Percentiles rank a stretch among this genome's conserved stretches.
Conservation (phyloP, 1,140 invertebrate genomes). For the Hylaeus anthracinus region DNA sequence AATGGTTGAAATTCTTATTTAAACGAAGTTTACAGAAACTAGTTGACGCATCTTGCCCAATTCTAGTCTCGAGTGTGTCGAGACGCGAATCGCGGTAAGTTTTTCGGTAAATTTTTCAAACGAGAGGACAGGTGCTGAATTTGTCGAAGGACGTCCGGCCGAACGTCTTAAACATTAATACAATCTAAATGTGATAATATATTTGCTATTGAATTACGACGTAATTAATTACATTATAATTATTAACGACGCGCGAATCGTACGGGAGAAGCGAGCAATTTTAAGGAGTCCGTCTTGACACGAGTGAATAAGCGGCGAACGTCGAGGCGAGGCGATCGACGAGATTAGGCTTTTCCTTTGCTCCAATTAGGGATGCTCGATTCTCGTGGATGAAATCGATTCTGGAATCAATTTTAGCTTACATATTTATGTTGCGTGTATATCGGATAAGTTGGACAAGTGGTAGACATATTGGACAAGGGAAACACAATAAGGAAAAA, state of each 20-base stretch:
- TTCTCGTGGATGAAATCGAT: too few relatives aligned
- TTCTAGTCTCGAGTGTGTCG: too few relatives aligned
- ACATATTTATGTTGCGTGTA: too few relatives aligned
- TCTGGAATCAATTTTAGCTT: too few relatives aligned
- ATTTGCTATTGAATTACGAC: conserved; percentile 76
- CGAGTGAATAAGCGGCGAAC: conserved; percentile 2
- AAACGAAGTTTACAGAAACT: too few relatives aligned
- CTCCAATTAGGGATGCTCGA: neutral
- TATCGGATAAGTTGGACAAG: too few relatives aligned
- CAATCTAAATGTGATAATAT: conserved; percentile 82
- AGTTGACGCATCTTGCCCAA: too few relatives aligned
- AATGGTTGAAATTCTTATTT: too few relatives aligned
- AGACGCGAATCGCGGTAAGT: too few relatives aligned
- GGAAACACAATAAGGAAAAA: too few relatives aligned
- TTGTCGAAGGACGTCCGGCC: conserved; percentile 46
- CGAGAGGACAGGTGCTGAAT: neutral
- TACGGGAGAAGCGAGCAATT: conserved; percentile 50
- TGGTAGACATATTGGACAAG: too few relatives aligned
- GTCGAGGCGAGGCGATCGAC: conserved; percentile 20
- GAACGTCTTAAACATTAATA: conserved; percentile 79
- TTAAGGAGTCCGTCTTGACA: conserved; percentile 49
- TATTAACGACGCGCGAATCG: conserved; percentile 57
- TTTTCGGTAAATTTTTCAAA: too few relatives aligned
- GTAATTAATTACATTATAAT: conserved; percentile 72
- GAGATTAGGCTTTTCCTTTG: conserved; percentile 3